Evolutionary conservation across 1,140 invertebrate species (phyloP).

Genomic region (Aleiodes sp.): DNA sequence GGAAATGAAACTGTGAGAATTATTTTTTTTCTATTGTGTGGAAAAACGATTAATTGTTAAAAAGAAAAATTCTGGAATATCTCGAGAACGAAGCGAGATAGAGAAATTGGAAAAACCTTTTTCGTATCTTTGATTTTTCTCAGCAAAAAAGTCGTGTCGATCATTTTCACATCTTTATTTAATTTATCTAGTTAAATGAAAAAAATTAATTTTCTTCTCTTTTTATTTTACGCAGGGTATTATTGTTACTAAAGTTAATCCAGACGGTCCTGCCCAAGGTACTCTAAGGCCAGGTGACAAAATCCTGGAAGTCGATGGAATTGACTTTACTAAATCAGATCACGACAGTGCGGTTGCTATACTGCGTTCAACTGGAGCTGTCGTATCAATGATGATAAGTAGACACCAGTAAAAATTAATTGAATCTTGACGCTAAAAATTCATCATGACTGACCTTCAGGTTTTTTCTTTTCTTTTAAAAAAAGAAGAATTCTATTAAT

Average conservation of each 20-base stretch:
- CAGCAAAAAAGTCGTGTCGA: too few species aligned
- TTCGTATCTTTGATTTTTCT: too few species aligned
- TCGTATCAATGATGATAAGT: constrained; percentile 69
- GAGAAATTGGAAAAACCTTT: too few species aligned
- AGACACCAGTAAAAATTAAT: constrained; percentile 55
- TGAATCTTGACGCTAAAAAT: constrained; percentile 9
- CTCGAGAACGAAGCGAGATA: too few species aligned
- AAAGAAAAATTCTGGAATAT: not conserved
- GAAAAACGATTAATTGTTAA: not conserved
- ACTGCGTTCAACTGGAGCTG: constrained; percentile 63
- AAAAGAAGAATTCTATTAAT: too few species aligned
- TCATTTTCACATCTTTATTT: not conserved
- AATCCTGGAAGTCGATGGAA: constrained; percentile 71
- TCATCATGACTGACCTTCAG: not conserved
- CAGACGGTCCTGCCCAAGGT: constrained; percentile 67
- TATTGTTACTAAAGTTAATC: constrained; percentile 68
- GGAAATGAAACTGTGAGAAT: constrained; percentile 59
- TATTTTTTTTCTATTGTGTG: constrained; percentile 1
- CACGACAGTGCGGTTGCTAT: constrained; percentile 67
- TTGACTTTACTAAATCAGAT: constrained; percentile 70
- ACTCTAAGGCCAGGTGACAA: constrained; percentile 70
- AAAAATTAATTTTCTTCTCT: not conserved
- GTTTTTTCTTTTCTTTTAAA: too few species aligned
- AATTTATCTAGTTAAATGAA: not conserved
- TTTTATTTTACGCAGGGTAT: constrained; percentile 64